Conservation (phyloP, 2,113 vertebrate species). For the Chauna torquata region DNA sequence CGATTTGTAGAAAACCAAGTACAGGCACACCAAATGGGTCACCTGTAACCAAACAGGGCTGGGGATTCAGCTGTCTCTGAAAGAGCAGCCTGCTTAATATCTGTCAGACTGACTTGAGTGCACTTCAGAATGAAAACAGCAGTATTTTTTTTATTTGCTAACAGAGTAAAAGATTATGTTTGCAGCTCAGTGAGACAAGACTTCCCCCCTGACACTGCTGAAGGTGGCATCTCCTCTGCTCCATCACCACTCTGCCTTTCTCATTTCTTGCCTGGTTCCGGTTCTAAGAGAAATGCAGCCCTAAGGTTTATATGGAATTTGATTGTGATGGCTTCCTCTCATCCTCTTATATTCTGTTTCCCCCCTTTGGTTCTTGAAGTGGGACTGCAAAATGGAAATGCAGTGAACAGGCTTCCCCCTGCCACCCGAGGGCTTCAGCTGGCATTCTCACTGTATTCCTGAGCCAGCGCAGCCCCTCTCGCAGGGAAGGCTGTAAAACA, state of each 20-base stretch:
- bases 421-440: not conserved
- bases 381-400: not conserved
- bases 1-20: not conserved
- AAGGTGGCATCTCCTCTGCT: not conserved
- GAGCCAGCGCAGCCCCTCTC: not conserved
- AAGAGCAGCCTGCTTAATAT: not conserved
- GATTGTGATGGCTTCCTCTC: not conserved
- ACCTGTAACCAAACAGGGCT: not conserved
- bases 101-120: not conserved
- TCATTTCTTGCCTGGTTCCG: not conserved
- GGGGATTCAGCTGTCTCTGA: not conserved
- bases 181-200: not conserved
- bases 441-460: not conserved
- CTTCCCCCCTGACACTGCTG: not conserved
- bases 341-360: not conserved
- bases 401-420: accelerated
- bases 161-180: not conserved
- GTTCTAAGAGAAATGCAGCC: not conserved
- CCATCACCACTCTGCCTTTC: not conserved
- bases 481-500: not conserved
- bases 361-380: not conserved
- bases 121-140: not conserved
- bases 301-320: not conserved
- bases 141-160: not conserved
- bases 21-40: not conserved